phyloP scores from a whole-genome alignment of 2,888 invertebrate species.

The Autographa pulchrina region DNA sequence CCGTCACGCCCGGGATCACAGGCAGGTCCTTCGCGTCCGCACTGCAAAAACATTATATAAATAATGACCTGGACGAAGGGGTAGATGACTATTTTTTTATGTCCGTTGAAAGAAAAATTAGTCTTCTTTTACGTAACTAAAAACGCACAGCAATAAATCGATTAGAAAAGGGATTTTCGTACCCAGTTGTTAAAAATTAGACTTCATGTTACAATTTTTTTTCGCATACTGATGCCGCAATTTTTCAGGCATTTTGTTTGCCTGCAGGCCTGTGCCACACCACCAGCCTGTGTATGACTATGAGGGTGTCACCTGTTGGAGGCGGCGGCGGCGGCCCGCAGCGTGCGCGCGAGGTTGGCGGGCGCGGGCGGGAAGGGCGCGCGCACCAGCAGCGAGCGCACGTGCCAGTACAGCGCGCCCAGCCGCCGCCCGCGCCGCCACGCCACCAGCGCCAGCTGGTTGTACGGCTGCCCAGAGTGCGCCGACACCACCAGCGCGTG shows the following conservation, averaged over 20 bases:
- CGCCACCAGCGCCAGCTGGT: conserved; percentile 95
- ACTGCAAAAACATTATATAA: conserved; percentile 37
- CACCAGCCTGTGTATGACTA: not conserved
- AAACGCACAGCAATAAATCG: too few species aligned
- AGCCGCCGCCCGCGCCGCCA: conserved; percentile 94
- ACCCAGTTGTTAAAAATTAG: too few species aligned
- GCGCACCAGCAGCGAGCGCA: conserved; percentile 94
- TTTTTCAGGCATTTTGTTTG: too few species aligned
- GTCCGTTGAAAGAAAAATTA: too few species aligned
- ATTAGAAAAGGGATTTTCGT: too few species aligned
- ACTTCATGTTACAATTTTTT: too few species aligned
- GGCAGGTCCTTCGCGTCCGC: conserved; percentile 70
- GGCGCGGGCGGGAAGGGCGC: conserved; percentile 96
- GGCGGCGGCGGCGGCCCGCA: conserved; percentile 88
- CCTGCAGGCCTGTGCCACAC: too few species aligned
- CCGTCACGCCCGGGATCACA: conserved; percentile 72
- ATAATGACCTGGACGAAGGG: too few species aligned
- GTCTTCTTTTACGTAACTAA: too few species aligned
- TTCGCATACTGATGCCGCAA: too few species aligned
- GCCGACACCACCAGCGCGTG: conserved; percentile 93
- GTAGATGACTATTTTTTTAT: too few species aligned
- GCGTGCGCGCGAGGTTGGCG: conserved; percentile 93
- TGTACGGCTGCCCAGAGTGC: conserved; percentile 96
- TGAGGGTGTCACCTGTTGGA: conserved; percentile 49
- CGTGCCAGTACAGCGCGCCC: conserved; percentile 96